These are phyloP conservation scores for Cosmia pyralina DNA, from an alignment of 2,888 invertebrate genomes.

Conservation along the genomic window DNA sequence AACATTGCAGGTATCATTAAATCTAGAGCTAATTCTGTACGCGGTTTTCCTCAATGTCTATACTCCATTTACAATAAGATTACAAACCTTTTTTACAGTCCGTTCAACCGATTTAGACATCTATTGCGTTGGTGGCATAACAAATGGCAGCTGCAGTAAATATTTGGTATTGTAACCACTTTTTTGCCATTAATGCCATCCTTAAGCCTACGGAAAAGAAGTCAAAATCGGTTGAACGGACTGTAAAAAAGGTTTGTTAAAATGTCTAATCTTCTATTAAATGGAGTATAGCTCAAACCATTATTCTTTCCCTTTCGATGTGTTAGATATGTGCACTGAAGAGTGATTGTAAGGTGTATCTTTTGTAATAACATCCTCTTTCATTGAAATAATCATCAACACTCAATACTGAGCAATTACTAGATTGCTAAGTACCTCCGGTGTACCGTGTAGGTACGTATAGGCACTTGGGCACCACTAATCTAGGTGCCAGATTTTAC, in stretches of 20 bases:
- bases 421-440: background rate
- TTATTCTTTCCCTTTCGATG: conserved; percentile 1
- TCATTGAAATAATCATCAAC: background rate
- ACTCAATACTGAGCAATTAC: background rate
- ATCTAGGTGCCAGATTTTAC: background rate
- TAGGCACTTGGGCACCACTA: background rate
- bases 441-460: background rate
- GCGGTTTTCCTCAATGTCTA: conserved; percentile 16
- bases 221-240: too few relatives aligned
- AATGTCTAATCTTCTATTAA: too few relatives aligned
- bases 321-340: background rate
- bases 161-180: too few relatives aligned
- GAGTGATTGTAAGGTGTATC: background rate
- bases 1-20: background rate
- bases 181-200: too few relatives aligned
- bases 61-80: too few relatives aligned
- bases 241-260: too few relatives aligned
- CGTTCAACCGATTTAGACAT: too few relatives aligned
- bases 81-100: too few relatives aligned
- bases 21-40: background rate
- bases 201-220: too few relatives aligned
- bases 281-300: too few relatives aligned
- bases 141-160: too few relatives aligned
- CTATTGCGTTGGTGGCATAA: too few relatives aligned
- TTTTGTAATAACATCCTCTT: background rate